Evolutionary conservation across 1,140 invertebrate species (phyloP), one percentile per base, ranked within the genome.

Genomic region (Probaryconus sp.): DNA sequence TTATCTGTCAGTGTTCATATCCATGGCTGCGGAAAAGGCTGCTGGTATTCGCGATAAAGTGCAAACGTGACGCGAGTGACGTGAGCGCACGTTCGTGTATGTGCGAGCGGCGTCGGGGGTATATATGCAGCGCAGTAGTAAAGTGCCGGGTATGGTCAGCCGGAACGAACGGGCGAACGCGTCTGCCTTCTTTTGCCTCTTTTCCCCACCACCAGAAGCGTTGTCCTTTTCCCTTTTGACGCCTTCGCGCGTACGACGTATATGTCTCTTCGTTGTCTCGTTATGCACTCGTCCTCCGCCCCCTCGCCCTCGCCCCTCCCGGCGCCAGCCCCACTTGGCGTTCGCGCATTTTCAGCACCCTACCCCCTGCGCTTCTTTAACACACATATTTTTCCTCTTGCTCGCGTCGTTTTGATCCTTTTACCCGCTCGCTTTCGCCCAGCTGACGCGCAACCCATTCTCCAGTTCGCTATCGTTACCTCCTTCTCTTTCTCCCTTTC

Each of bases 11-110:
- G 56, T 58, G 63, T 60, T 68, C 71, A 64, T 68, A 74, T 68
- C 63, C 50, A 55, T 45, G 47, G 50, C 56, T 58, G 63, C 55
- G 43, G 55, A 68, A 74, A 68, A 67, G 56, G 71, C 63, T 61
- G 71, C 61, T 48, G 61, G 70, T 73, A 67, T 67, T 61, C 70
- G 61, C 71, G 71, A 74, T 74, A 74, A 68, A 74, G 56, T 74
- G 71, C 56, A 68, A 67, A 68, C 71, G 71, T 68, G 71, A 74
- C 71, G 51, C 71, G 42, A 73, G 61, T 73, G 63, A 73, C 63
- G 70, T 53, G 55, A 51, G 30, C 33, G 48, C 17, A 43, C 40
- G 11, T 28, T 14, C 2, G 0, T 17, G 2, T 40, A 26, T 35
- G 30, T 56, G 40, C 11, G 43, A 9, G 51, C 26, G 28, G n/a